phyloP scores from a whole-genome alignment of 2,888 invertebrate species.

The Labia minor region DNA sequence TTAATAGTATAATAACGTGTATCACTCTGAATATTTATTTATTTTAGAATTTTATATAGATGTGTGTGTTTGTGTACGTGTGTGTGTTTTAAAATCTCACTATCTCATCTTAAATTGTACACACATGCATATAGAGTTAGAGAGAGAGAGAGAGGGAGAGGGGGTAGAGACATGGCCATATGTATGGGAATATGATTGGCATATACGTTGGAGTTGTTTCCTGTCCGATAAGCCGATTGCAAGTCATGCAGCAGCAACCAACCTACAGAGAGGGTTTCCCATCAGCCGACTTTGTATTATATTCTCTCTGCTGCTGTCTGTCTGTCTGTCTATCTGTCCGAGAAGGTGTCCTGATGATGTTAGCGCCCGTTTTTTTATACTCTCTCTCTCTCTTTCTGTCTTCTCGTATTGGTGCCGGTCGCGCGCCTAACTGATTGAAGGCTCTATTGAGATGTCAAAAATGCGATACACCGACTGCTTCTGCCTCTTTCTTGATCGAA shows the following conservation, averaged over 20 bases:
- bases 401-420: neutral
- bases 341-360: neutral
- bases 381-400: neutral
- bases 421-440: neutral
- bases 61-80: too few relatives aligned
- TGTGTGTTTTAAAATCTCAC: too few relatives aligned
- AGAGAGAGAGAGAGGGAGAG: neutral
- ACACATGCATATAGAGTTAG: too few relatives aligned
- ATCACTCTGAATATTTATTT: too few relatives aligned
- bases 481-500: neutral
- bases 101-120: too few relatives aligned
- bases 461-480: neutral
- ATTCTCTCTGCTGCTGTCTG: neutral
- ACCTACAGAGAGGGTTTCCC: neutral
- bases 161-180: neutral
- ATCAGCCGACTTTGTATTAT: neutral
- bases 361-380: neutral
- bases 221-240: neutral
- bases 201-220: constrained; percentile 13
- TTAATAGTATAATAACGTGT: too few relatives aligned
- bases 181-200: neutral
- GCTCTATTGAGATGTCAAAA: constrained; percentile 13
- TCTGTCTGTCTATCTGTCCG: neutral
- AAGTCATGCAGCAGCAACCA: neutral
- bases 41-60: too few relatives aligned